A percentile compares a stretch with the other conserved stretches of the same genome.
Conservation (phyloP, 2,888 invertebrate genomes). For the Microctonus aethiopoides region DNA sequence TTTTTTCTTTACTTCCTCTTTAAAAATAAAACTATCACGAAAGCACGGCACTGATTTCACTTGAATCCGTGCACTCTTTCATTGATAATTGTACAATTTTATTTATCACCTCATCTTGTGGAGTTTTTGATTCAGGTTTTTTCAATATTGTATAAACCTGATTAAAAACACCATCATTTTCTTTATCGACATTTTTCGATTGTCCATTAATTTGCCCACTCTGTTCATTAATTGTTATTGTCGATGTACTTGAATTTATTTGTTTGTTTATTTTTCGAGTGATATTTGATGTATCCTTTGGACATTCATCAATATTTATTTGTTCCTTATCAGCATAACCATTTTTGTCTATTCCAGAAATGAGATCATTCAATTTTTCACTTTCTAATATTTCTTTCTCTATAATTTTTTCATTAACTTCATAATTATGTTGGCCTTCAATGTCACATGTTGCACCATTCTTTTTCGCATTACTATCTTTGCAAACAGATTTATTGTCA, state of each 20-base stretch:
- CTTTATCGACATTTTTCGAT: slow-evolving; percentile 36
- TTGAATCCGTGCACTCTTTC: slow-evolving; percentile 58
- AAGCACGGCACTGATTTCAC: slow-evolving; percentile 53
- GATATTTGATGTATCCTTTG: neutral
- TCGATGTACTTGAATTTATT: slow-evolving; percentile 31
- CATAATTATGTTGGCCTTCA: slow-evolving; percentile 19
- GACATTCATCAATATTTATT: slow-evolving; percentile 18
- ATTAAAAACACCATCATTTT: slow-evolving; percentile 45
- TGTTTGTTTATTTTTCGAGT: slow-evolving; percentile 6
- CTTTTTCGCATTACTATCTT: slow-evolving; percentile 27
- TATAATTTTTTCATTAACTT: neutral
- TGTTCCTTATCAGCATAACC: slow-evolving; percentile 26
- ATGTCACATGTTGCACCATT: slow-evolving; percentile 29
- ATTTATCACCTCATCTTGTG: slow-evolving; percentile 51
- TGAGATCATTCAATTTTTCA: neutral
- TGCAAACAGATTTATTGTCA: slow-evolving; percentile 23
- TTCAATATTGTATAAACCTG: slow-evolving; percentile 58
- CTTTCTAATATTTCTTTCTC: neutral
- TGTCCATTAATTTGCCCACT: slow-evolving; percentile 40
- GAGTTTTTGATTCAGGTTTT: slow-evolving; percentile 48
- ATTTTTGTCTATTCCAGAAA: slow-evolving; percentile 21
- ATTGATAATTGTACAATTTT: slow-evolving; percentile 58
- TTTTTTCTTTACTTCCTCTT: neutral
- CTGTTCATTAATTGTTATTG: slow-evolving; percentile 34
- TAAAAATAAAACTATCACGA: slow-evolving; percentile 58